Percentiles rank a stretch among this genome's conserved stretches.
Evolutionary conservation across 2,113 vertebrate genomes (phyloP).

Genomic region (Lycocorax pyrrhopterus): DNA sequence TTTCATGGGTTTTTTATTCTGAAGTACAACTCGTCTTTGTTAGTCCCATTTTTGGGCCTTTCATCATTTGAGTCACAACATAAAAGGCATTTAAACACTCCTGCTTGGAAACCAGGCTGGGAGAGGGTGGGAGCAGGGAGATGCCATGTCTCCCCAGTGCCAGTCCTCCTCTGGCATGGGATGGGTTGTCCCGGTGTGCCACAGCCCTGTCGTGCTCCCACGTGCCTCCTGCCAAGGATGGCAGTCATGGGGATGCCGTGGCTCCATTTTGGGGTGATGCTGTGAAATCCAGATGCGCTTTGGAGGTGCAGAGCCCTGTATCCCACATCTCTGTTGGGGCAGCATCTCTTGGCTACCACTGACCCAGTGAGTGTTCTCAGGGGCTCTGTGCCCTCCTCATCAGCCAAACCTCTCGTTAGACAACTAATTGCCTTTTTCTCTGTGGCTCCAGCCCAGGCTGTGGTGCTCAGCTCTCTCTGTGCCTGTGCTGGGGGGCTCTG

Average conservation of each 20-base stretch:
- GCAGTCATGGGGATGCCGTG: accelerated
- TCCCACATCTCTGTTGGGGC: background rate
- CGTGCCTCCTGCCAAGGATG: background rate
- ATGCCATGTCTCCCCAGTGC: background rate
- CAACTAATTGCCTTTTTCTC: background rate
- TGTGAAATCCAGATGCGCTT: background rate
- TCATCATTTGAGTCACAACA: conserved; percentile 46
- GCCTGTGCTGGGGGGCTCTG: background rate
- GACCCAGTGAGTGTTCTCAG: background rate
- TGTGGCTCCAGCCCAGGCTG: background rate
- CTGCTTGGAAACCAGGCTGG: background rate
- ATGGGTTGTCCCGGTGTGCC: background rate
- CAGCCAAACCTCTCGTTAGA: background rate
- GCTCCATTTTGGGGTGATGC: background rate
- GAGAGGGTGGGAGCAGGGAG: background rate
- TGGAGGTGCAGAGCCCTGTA: background rate
- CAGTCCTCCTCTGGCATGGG: background rate
- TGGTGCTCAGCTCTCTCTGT: accelerated
- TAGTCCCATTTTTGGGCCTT: conserved; percentile 40
- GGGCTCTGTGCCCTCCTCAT: background rate
- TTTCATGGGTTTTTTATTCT: conserved; percentile 37
- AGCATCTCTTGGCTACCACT: background rate
- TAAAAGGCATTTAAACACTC: conserved; percentile 49
- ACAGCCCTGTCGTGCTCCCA: accelerated
- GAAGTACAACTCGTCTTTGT: conserved; percentile 54